Evolutionary conservation across 2,113 vertebrate genomes (phyloP).

Genomic region (Heterocephalus glaber): DNA sequence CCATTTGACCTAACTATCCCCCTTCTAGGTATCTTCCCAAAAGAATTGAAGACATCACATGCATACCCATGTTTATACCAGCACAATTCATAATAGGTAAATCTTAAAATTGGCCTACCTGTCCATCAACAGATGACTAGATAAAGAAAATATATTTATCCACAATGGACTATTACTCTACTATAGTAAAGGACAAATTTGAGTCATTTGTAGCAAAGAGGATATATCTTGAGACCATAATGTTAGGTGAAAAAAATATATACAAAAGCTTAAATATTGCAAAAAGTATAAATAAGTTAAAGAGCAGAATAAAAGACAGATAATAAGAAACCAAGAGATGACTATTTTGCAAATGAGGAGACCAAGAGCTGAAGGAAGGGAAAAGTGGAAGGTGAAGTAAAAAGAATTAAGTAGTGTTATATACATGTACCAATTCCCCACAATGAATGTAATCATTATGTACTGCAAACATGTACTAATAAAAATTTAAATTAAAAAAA

Average conservation of each 20-base stretch:
- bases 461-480: not conserved
- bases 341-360: not conserved
- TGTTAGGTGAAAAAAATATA: not conserved
- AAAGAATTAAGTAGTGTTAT: not conserved
- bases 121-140: not conserved
- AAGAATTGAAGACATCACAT: not conserved
- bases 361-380: too few species aligned
- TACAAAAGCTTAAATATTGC: not conserved
- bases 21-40: not conserved
- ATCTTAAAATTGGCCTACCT: not conserved
- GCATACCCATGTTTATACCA: not conserved
- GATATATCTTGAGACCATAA: not conserved
- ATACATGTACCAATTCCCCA: not conserved
- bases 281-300: not conserved
- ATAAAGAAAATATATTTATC: not conserved
- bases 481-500: not conserved
- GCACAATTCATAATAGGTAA: not conserved
- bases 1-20: not conserved
- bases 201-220: not conserved
- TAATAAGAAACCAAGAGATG: not conserved
- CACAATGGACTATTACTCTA: not conserved
- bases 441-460: not conserved
- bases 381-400: not conserved
- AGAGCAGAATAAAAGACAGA: not conserved
- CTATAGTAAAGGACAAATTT: not conserved